phyloP scores from a whole-genome alignment of 2,888 invertebrate species.

The Rhamphomyia laevipes region DNA sequence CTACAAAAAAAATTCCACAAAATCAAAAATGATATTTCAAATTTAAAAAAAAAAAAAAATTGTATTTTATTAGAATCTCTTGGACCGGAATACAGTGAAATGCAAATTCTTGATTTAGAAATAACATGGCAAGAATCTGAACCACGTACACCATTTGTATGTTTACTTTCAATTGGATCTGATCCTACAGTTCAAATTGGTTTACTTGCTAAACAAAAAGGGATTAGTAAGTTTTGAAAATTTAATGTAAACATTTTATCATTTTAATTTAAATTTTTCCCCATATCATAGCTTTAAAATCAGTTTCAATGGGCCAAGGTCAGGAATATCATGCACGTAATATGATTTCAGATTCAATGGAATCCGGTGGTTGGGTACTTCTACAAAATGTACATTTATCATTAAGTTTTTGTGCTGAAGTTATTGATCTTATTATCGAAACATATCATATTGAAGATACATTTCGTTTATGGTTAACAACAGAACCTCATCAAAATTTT shows the following conservation, averaged over 20 bases:
- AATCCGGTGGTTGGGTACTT: constrained; percentile 80
- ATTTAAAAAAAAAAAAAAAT: too few relatives aligned
- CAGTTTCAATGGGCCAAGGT: constrained; percentile 97
- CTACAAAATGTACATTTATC: constrained; percentile 95
- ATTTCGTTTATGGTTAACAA: constrained; percentile 89
- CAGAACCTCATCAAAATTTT: constrained; percentile 86
- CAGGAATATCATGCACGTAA: constrained; percentile 78
- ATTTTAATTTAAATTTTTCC: neutral
- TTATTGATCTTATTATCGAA: constrained; percentile 79
- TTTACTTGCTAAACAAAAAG: constrained; percentile 71
- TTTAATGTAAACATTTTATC: neutral
- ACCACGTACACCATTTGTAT: constrained; percentile 77
- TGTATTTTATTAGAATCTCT: constrained; percentile 52
- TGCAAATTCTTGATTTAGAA: constrained; percentile 84
- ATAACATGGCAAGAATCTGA: constrained; percentile 83
- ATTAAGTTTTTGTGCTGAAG: constrained; percentile 83
- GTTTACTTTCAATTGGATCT: constrained; percentile 87
- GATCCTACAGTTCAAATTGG: constrained; percentile 95
- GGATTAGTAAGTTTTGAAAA: constrained; percentile 55
- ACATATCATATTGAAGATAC: constrained; percentile 69
- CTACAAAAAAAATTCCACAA: too few relatives aligned
- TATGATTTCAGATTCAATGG: constrained; percentile 69
- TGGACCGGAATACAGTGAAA: constrained; percentile 80
- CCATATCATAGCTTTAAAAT: constrained; percentile 50
- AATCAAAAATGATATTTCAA: too few relatives aligned